phyloP scores from a whole-genome alignment of 2,797 vertebrate species.

The Sarcophilus harrisii region DNA sequence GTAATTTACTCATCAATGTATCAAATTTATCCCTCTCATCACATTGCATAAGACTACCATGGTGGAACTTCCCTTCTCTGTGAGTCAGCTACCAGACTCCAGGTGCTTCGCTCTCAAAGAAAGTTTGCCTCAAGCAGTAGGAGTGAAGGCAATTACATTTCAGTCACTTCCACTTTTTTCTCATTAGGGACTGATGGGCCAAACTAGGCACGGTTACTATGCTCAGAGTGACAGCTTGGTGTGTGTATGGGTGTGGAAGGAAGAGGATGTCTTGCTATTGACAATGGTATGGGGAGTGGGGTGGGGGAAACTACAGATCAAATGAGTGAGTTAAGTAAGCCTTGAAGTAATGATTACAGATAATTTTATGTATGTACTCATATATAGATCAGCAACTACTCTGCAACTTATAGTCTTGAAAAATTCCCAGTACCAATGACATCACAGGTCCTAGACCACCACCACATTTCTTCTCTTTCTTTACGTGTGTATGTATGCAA shows the following conservation, averaged over 20 bases:
- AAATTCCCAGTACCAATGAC: neutral
- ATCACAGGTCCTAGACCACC: neutral
- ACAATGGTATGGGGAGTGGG: neutral
- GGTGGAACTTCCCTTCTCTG: neutral
- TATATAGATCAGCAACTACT: neutral
- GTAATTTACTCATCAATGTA: slow-evolving; percentile 42
- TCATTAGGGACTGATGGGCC: slow-evolving; percentile 4
- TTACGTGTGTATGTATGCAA: neutral
- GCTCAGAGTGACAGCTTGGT: neutral
- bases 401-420: neutral
- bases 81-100: slow-evolving; percentile 24
- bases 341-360: neutral
- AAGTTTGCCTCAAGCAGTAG: neutral
- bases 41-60: neutral
- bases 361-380: neutral
- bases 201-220: neutral
- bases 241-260: neutral
- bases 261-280: neutral
- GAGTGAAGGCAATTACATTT: neutral
- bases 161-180: neutral
- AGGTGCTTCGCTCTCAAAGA: neutral
- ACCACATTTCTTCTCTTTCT: neutral
- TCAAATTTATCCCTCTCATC: slow-evolving; percentile 30
- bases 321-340: neutral
- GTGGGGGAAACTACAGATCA: too few relatives aligned